Base-by-base conservation (phyloP, 2,113 vertebrate species). In the Lepus timidus region DNA sequence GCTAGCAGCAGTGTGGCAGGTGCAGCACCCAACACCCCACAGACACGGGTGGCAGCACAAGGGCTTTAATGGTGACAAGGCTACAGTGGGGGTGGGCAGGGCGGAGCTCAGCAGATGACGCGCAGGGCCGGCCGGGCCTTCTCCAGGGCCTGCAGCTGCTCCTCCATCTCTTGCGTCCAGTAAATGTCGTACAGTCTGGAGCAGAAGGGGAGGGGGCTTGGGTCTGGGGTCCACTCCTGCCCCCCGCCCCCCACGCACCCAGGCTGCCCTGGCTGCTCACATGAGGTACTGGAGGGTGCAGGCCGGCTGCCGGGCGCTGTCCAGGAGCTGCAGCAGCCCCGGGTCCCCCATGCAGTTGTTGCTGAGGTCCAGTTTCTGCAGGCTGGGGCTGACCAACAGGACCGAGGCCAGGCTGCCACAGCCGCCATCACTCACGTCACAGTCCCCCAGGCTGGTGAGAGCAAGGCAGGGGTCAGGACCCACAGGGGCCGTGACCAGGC, bases 351-450 rank as follows among this genome's bases (percentile, higher is more conserved):
- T 75, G 0, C 65, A 7, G 65, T 98, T 98, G 94, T 98, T 98
- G 96, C 98, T 98, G 33, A 98, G 97, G 93, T 98, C 98, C 92
- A 98, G 96, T 90, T 98, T 98, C 0, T 95, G 96, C 31, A 98
- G 97, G 95, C 95, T 97, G 39, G 22, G 95, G 65, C 92, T 98
- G 84, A 86, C 75, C 36, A 62, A 25, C 84, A 98, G 97, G 74
- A 94, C 4, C 0, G 93, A 49, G 51, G 98, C 97, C 0, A 98
- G 95, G 58, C 36, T 83, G 0, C 95, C 22, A 12, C 98, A 98
- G 97, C 97, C 97, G 3, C 22, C 12, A 4, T 98, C 19, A 0
- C 90, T 97, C 95, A 98, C 78, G 0, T 98, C 95, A 0, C 98
- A 98, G 92, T 98, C 98, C 8, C 97, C 98, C 76, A 98, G 52